Evolutionary conservation across 2,113 vertebrate genomes (phyloP), one percentile per base, ranked within the genome.

Genomic region (Gobius niger): DNA sequence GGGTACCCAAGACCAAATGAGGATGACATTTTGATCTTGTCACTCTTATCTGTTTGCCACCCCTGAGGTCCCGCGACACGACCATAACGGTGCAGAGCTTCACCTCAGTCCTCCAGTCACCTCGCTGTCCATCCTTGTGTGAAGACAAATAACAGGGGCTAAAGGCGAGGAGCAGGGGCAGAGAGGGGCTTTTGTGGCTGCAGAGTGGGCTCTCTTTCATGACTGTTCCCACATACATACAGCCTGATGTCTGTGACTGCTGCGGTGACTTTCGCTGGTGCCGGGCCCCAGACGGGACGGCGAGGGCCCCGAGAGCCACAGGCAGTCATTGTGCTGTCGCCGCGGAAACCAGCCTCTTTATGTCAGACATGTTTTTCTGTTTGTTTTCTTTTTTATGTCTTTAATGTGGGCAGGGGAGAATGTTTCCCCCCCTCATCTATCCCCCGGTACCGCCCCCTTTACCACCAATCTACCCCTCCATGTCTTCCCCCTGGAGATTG

Each of bases 361-460:
- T 94, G 93, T 94, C 92, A 94, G 93, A 93, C 93, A 93, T 94
- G 93, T 94, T 94, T 93, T 93, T 93, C 91, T 93, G 92, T 94
- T 94, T 93, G 92, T 93, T 93, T 93, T 93, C 91, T 91, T 94
- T 93, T 92, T 94, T 89, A 91, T 91, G 82, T 91, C 92, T 93
- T 91, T 92, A 92, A 93, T 94, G 93, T 94, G 93, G 92, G 89
- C 73, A 76, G 77, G 77, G 88, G 88, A 83, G 88, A 89, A 92
- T 91, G 90, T 91, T 91, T 90, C 91, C 87, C 89, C 86, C 24
- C 84, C 83, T 87, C 85, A 76, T 68, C 81, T 19, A 75, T 62
- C 73, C 80, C 76, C 82, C 74, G 71, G 47, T 81, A 76, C 81
- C 75, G 68, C 73, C 50, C 63, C 40, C 75, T 70, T 81, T 72